Evolutionary conservation across 1,140 invertebrate species (phyloP).

Genomic region (Lordiphosa clarofinis): DNA sequence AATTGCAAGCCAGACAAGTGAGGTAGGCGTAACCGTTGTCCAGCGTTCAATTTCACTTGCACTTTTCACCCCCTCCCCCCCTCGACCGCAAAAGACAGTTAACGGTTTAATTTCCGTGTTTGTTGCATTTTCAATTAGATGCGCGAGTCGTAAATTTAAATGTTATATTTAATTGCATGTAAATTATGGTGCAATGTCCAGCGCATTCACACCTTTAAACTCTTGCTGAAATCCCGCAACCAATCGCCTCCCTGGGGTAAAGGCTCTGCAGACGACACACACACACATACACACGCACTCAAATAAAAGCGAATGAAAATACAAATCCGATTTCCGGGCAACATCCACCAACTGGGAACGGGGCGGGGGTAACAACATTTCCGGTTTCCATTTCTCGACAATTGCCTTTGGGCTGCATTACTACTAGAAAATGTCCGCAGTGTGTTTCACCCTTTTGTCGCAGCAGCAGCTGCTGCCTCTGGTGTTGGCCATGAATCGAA

Average conservation of each 20-base stretch:
- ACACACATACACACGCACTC: slow-evolving; percentile 4
- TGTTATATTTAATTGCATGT: slow-evolving; percentile 60
- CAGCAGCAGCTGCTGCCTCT: slow-evolving; percentile 47
- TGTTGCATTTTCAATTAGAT: slow-evolving; percentile 52
- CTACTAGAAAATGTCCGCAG: slow-evolving; percentile 58
- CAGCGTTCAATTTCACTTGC: slow-evolving; percentile 39
- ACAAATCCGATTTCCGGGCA: slow-evolving; percentile 45
- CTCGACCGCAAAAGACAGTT: slow-evolving; percentile 26
- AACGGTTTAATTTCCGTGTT: slow-evolving; percentile 45
- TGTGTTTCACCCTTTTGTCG: slow-evolving; percentile 32
- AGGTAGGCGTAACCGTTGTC: background rate
- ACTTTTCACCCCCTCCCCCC: slow-evolving; percentile 34
- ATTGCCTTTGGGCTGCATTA: slow-evolving; percentile 46
- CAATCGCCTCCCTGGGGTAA: too few relatives aligned
- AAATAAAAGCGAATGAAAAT: background rate
- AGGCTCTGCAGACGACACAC: slow-evolving; percentile 3
- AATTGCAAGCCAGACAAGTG: background rate
- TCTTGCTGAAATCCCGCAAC: slow-evolving; percentile 5
- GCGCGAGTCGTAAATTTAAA: background rate
- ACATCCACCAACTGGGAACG: slow-evolving; percentile 6
- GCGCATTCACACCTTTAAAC: slow-evolving; percentile 13
- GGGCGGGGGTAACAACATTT: slow-evolving; percentile 56
- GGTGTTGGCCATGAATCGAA: slow-evolving; percentile 7
- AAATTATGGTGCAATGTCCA: slow-evolving; percentile 57
- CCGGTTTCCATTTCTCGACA: slow-evolving; percentile 72